Conservation (phyloP, 2,888 invertebrate species). For the Maniola hyperantus region DNA sequence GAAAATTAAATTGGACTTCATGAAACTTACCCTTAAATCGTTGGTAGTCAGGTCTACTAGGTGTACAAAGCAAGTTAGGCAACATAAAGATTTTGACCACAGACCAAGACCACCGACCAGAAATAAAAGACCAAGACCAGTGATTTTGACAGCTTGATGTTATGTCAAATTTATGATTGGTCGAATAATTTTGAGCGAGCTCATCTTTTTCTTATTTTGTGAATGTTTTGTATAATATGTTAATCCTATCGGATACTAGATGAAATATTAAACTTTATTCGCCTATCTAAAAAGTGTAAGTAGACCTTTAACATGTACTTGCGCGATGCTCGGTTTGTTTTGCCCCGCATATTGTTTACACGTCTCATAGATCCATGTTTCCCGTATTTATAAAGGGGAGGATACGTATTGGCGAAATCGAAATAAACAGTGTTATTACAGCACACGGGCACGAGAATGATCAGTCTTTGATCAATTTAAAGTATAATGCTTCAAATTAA, state of each 20-base stretch:
- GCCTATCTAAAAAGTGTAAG: conserved; percentile 60
- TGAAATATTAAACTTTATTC: conserved; percentile 57
- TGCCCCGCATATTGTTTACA: conserved; percentile 71
- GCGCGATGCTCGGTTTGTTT: conserved; percentile 27
- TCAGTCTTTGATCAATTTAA: background rate
- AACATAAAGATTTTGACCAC: too few relatives aligned
- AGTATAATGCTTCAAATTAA: background rate
- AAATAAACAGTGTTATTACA: conserved; percentile 19
- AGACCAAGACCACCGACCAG: too few relatives aligned
- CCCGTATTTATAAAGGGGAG: conserved; percentile 77
- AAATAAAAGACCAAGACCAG: too few relatives aligned
- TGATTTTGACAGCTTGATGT: background rate
- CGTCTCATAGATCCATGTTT: conserved; percentile 66
- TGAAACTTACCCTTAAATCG: too few relatives aligned
- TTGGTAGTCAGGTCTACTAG: too few relatives aligned
- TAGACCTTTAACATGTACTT: conserved; percentile 41
- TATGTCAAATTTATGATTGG: conserved; percentile 59
- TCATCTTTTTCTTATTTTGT: conserved; percentile 60
- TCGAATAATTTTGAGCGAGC: conserved; percentile 59
- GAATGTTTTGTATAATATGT: conserved; percentile 71
- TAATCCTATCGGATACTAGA: conserved; percentile 58
- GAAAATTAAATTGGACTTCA: too few relatives aligned
- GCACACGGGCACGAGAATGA: background rate
- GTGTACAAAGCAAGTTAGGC: too few relatives aligned
- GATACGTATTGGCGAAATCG: conserved; percentile 51